Conservation (phyloP, 2,113 vertebrate genomes). For the Aptenodytes forsteri region DNA sequence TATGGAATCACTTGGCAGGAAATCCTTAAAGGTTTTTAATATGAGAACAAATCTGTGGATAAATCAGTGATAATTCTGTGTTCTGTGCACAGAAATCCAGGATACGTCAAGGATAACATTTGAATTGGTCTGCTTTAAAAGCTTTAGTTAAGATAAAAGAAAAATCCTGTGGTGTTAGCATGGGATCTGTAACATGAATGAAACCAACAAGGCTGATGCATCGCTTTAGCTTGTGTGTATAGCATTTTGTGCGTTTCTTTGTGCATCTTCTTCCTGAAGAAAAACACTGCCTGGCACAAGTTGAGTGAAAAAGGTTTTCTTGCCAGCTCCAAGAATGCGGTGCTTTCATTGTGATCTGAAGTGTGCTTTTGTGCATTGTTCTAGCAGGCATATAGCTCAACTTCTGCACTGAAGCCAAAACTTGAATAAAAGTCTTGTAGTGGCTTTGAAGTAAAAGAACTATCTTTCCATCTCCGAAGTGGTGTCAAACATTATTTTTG, state of each 20-base stretch:
- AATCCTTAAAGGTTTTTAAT: background rate
- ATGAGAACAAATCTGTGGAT: background rate
- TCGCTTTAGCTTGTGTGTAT: accelerated
- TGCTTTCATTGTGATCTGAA: background rate
- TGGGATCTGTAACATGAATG: background rate
- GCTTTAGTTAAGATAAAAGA: background rate
- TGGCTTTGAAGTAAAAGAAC: background rate
- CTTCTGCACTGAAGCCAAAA: background rate
- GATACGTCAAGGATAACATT: background rate
- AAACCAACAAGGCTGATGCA: background rate
- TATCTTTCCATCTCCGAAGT: background rate
- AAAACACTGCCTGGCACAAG: background rate
- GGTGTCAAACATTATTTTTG: background rate
- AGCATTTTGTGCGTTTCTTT: background rate
- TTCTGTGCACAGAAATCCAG: background rate
- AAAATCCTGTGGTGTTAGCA: background rate
- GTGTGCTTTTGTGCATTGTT: background rate
- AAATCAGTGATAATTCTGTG: background rate
- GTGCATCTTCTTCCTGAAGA: background rate
- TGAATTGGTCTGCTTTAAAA: background rate
- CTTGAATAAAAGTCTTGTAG: background rate
- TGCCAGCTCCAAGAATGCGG: background rate
- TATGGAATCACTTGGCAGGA: background rate
- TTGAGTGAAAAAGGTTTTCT: background rate
- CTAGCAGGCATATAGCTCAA: background rate